Conservation (phyloP, 2,888 invertebrate species). For the Chrysolina oricalcia region DNA sequence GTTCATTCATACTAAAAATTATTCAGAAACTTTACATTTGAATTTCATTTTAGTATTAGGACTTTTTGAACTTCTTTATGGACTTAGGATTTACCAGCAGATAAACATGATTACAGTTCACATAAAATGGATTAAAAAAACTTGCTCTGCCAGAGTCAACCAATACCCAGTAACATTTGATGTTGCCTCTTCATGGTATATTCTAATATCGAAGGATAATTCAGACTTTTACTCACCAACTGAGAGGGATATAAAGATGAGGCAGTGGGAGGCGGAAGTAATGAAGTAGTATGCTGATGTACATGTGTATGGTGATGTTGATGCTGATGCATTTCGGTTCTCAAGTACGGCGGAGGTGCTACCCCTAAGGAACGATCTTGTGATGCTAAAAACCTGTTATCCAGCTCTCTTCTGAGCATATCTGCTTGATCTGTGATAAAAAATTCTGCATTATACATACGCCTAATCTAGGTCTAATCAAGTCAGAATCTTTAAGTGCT, state of each 20-base stretch:
- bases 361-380: conserved; percentile 79
- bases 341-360: conserved; percentile 75
- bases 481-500: too few relatives aligned
- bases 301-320: conserved; percentile 94
- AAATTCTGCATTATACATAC: background rate
- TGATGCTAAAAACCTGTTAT: conserved; percentile 91
- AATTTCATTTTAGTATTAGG: too few relatives aligned
- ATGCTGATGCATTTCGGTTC: conserved; percentile 94
- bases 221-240: conserved; percentile 74
- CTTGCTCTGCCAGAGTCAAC: too few relatives aligned
- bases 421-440: conserved; percentile 82
- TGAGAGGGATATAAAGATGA: conserved; percentile 78
- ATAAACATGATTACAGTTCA: too few relatives aligned
- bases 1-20: too few relatives aligned
- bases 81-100: too few relatives aligned
- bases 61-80: too few relatives aligned
- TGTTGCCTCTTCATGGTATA: too few relatives aligned
- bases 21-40: too few relatives aligned
- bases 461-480: too few relatives aligned
- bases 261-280: conserved; percentile 76
- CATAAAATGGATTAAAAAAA: too few relatives aligned
- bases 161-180: too few relatives aligned
- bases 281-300: conserved; percentile 87
- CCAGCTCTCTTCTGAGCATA: conserved; percentile 89
- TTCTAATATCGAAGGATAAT: background rate